A percentile compares a stretch with the other conserved stretches of the same genome.
Evolutionary conservation across 1,140 invertebrate species (phyloP).

Genomic region (Drosophila pandora): DNA sequence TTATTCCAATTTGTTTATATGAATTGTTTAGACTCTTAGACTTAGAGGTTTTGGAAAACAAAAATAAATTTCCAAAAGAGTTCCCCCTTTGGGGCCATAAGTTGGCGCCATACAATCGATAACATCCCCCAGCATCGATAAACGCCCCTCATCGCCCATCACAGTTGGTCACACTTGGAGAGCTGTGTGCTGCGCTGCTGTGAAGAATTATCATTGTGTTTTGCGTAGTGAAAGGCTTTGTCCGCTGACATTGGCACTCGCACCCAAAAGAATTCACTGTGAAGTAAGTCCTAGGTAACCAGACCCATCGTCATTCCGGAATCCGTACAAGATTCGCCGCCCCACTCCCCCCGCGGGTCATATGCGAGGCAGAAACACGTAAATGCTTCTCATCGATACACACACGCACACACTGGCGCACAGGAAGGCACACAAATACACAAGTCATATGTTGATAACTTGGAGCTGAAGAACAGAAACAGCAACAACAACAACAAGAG

Average conservation of each 20-base stretch:
- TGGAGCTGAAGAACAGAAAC: constrained; percentile 28
- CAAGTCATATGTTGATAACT: constrained; percentile 59
- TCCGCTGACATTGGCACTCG: constrained; percentile 52
- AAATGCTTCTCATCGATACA: constrained; percentile 31
- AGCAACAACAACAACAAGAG: constrained; percentile 44
- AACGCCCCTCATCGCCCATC: not conserved
- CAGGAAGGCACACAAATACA: constrained; percentile 6
- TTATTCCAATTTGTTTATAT: too few species aligned
- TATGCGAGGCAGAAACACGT: constrained; percentile 27
- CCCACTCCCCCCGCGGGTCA: constrained; percentile 10
- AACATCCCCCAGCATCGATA: constrained; percentile 5
- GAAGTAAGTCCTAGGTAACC: constrained; percentile 63
- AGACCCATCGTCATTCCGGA: constrained; percentile 42
- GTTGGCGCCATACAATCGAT: constrained; percentile 25
- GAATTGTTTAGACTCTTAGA: too few species aligned
- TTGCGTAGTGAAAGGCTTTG: constrained; percentile 63
- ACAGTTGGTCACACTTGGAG: constrained; percentile 11
- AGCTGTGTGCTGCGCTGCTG: not conserved
- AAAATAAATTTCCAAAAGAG: too few species aligned
- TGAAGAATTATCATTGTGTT: constrained; percentile 43
- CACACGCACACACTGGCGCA: constrained; percentile 16
- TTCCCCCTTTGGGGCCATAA: not conserved
- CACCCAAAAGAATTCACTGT: constrained; percentile 54
- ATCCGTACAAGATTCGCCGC: constrained; percentile 52
- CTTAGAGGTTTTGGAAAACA: too few species aligned